Conservation (phyloP, 1,140 invertebrate genomes). For the Parasteatoda tepidariorum region DNA sequence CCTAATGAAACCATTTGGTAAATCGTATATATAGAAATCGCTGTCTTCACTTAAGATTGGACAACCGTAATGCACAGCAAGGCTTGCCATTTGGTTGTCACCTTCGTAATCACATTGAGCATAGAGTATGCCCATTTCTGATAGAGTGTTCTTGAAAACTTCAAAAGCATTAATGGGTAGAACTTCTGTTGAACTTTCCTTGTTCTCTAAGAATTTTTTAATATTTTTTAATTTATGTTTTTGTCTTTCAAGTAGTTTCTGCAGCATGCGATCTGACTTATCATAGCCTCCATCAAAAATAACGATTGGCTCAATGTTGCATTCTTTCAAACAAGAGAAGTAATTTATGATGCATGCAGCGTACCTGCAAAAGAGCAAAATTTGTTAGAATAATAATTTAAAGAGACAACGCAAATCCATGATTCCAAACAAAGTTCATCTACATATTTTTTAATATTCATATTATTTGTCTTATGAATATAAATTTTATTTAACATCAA, state of each 20-base stretch:
- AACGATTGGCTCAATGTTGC: constrained; percentile 80
- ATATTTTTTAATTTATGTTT: constrained; percentile 74
- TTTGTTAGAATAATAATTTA: too few relatives aligned
- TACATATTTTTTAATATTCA: too few relatives aligned
- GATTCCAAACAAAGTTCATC: too few relatives aligned
- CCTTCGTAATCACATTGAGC: constrained; percentile 86
- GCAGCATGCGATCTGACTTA: constrained; percentile 79
- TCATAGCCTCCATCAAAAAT: constrained; percentile 83
- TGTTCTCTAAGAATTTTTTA: constrained; percentile 59
- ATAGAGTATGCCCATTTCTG: constrained; percentile 75
- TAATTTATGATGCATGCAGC: constrained; percentile 76
- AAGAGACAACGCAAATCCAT: too few relatives aligned
- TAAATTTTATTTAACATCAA: too few relatives aligned
- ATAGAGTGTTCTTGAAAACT: constrained; percentile 78
- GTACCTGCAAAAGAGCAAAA: constrained; percentile 64
- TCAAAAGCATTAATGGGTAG: constrained; percentile 74
- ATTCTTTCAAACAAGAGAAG: constrained; percentile 78
- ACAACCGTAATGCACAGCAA: constrained; percentile 81
- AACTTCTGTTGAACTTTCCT: constrained; percentile 47
- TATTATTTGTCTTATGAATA: too few relatives aligned
- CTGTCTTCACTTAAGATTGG: constrained; percentile 90
- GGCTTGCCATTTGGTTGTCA: constrained; percentile 82
- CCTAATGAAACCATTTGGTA: constrained; percentile 79
- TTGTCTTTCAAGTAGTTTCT: constrained; percentile 76
- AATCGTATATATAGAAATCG: constrained; percentile 89